Conservation (phyloP, 37 sponge, comb jelly and placozoan species). For the Bolinopsis microptera region DNA sequence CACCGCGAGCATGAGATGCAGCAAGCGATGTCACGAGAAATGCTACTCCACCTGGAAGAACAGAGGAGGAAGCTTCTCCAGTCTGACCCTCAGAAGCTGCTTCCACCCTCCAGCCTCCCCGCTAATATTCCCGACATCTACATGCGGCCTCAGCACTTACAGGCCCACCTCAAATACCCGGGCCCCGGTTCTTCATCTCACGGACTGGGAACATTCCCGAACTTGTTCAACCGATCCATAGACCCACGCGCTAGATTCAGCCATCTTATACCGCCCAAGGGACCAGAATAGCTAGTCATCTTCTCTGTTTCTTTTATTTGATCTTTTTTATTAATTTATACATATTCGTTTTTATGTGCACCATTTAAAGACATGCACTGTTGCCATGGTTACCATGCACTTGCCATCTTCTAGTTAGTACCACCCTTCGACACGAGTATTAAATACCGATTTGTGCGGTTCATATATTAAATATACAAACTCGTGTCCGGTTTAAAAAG, state of each 20-base stretch:
- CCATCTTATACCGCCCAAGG: constrained; percentile 15
- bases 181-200: background rate
- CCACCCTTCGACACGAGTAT: too few relatives aligned
- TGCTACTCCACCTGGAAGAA: background rate
- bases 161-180: background rate
- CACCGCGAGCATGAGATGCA: constrained; percentile 50
- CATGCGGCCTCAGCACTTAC: background rate
- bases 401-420: too few relatives aligned
- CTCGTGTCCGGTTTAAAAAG: too few relatives aligned
- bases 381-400: background rate
- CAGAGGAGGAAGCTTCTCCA: background rate
- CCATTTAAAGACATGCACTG: background rate
- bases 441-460: too few relatives aligned
- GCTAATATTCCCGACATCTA: background rate
- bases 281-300: constrained; percentile 15
- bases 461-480: too few relatives aligned
- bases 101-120: background rate
- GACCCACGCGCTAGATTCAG: constrained; percentile 33
- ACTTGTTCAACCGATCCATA: constrained; percentile 7
- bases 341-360: constrained; percentile 47
- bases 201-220: background rate
- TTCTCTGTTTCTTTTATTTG: constrained; percentile 12
- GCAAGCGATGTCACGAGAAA: constrained; percentile 26
- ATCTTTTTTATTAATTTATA: constrained; percentile 63
- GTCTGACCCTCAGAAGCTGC: background rate